Evolutionary conservation across 2,113 vertebrate genomes (phyloP), one percentile per base, ranked within the genome.

Genomic region (Pachypanchax playfairii): DNA sequence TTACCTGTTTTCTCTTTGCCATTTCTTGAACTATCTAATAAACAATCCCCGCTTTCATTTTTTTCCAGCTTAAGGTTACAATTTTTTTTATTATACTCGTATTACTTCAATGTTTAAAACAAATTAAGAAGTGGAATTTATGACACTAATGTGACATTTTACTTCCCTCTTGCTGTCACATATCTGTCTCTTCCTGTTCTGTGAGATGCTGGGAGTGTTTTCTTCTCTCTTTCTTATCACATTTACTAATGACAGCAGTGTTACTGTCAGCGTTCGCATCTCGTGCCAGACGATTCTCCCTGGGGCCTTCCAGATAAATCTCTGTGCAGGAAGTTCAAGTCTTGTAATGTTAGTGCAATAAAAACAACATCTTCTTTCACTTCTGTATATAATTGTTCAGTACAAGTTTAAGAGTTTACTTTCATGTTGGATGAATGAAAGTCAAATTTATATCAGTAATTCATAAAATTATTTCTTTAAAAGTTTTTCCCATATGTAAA

Each of bases 191-290:
- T 50, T 39, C 41, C 48, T 22, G 15, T 66, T 70, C 36, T 14
- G 15, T 2, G n/a, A 58, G 22, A 28, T 5, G 44, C 46, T 0
- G 11, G 49, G 59, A 61, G n/a, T 43, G 15, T 50, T 70, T 69
- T 42, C 55, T 29, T 63, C 50, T 35, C 49, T 47, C 46, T 6
- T 31, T n/a, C 25, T 53, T 73, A 77, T 66, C 73, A 52, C 58
- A 75, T 64, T 53, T 14, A 1, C 21, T 50, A 50, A 77, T 57
- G 75, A 76, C 73, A 67, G 62, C 77, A 59, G 65, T 76, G 55
- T 64, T 54, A 33, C 70, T 65, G 60, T 71, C 43, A 43, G 33
- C 74, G 18, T 80, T 8, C 3, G 1, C 55, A 53, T 63, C 66
- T 38, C 55, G 6, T 44, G 35, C 22, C 6, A 21, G 28, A 42